These are phyloP conservation scores for Raphicerus campestris DNA, from an alignment of 2,113 vertebrate genomes.

Conservation along the genomic window DNA sequence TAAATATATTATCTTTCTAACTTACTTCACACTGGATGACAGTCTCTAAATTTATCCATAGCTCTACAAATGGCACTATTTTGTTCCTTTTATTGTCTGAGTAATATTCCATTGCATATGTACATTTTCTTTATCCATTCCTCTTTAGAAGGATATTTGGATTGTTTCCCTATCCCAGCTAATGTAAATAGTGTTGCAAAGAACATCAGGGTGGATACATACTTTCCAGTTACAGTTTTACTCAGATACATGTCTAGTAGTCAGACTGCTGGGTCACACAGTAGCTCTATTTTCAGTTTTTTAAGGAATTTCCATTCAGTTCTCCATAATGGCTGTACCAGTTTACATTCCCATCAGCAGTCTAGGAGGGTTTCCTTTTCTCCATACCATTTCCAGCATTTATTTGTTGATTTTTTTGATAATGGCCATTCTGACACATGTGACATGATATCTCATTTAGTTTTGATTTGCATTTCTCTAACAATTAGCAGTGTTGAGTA, in stretches of 20 bases:
- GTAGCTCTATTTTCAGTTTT: background rate
- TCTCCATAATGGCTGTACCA: background rate
- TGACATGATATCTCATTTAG: background rate
- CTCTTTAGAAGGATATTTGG: background rate
- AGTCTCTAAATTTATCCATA: background rate
- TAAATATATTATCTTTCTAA: background rate
- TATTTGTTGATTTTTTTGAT: background rate
- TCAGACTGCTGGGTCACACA: background rate
- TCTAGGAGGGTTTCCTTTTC: background rate
- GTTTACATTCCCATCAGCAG: background rate
- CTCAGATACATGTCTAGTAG: background rate
- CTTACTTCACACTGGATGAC: background rate
- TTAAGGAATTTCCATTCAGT: background rate
- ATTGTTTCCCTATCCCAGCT: background rate
- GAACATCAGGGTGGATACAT: background rate
- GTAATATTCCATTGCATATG: background rate
- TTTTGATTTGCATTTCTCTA: background rate
- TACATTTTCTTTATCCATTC: background rate
- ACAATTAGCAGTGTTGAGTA: background rate
- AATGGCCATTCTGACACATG: background rate
- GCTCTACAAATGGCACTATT: background rate
- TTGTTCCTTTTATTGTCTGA: background rate
- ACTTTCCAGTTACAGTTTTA: background rate
- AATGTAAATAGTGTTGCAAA: background rate
- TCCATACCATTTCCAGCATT: background rate